Evolutionary conservation across 1,140 invertebrate genomes (phyloP), one percentile per base, ranked within the genome.

Genomic region (Colletes latitarsis): DNA sequence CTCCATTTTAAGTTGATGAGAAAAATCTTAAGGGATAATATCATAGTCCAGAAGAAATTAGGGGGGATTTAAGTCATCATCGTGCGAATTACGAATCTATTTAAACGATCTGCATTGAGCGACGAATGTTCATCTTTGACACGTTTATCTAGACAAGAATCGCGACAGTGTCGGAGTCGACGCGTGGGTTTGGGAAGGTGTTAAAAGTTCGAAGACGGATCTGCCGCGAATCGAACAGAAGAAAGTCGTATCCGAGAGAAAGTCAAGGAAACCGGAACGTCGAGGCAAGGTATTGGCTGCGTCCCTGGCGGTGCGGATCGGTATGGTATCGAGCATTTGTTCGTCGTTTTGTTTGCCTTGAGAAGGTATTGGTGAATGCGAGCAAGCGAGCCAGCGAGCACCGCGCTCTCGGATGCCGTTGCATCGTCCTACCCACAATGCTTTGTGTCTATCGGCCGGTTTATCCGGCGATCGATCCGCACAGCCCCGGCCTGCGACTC

Each of bases 391-490:
- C 30, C 12, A 14, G 30, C 12, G n/a, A 77, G 76, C 73, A 58
- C 58, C 46, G 70, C 57, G 66, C 80, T 86, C 83, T 85, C 82
- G 81, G 84, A 86, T 86, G 75, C 81, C 84, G 84, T 41, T 80
- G 81, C 84, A 83, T 87, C 84, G 81, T 86, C 77, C 81, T 82
- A 78, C 74, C 81, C 85, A 79, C 84, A 81, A 81, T 74, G 84
- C 84, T 86, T 83, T 87, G 85, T 83, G 77, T 87, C 84, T 87
- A 86, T 86, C 84, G 82, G 84, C 64, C 72, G 84, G 84, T 86
- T 86, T 86, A 86, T 85, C 84, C 81, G 77, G 21, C 85, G 85
- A 86, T 86, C 85, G 85, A 86, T 86, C 85, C 85, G 81, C 80
- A 43, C 58, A 71, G 81, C 53, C 83, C 69, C 72, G 71, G 53